Evolutionary conservation across 2,113 vertebrate species (phyloP).

Genomic region (Erythrolamprus reginae): DNA sequence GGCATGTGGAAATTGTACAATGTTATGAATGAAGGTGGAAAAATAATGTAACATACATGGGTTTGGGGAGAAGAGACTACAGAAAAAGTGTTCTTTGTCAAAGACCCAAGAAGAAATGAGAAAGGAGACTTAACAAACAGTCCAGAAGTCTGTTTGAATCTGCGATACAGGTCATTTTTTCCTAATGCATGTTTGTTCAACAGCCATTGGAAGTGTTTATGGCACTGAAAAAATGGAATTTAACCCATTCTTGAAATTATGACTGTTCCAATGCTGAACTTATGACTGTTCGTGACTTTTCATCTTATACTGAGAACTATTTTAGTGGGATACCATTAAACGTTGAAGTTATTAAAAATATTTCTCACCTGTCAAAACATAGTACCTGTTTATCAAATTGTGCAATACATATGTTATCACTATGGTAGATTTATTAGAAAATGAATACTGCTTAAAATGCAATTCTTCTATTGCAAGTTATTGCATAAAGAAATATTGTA

Average conservation of each 20-base stretch:
- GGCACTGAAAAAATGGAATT: background rate
- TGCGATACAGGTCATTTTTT: background rate
- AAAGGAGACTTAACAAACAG: background rate
- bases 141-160: background rate
- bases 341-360: slow-evolving; percentile 34
- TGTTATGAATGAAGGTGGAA: background rate
- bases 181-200: background rate
- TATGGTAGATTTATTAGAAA: slow-evolving; percentile 20
- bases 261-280: too few relatives aligned
- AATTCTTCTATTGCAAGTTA: background rate
- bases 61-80: background rate
- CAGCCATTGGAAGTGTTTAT: background rate
- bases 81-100: background rate
- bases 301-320: slow-evolving; percentile 45
- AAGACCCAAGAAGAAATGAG: background rate
- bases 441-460: slow-evolving; percentile 15
- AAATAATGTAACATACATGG: background rate
- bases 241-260: background rate
- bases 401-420: slow-evolving; percentile 16
- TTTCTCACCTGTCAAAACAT: background rate
- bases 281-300: slow-evolving; percentile 21
- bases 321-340: slow-evolving; percentile 60
- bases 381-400: background rate
- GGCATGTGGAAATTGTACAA: background rate
- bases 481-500: background rate